Evolutionary conservation across 2,113 vertebrate species (phyloP).

Genomic region (Nesoenas mayeri): DNA sequence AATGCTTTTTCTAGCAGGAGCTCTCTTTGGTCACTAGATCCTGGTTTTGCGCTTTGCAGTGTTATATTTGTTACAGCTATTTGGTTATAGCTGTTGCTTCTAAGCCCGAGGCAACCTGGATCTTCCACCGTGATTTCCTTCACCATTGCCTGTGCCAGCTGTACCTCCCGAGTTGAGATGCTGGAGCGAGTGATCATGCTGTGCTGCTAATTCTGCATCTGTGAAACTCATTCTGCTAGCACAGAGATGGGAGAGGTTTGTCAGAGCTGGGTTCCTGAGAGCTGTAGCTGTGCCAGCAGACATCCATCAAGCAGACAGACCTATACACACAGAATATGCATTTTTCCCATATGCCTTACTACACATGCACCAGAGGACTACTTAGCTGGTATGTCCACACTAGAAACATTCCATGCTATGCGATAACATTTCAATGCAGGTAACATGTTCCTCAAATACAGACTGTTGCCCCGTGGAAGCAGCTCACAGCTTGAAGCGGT

Average conservation of each 20-base stretch:
- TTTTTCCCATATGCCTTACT: conserved; percentile 21
- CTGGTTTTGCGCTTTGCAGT: not conserved
- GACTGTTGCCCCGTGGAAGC: not conserved
- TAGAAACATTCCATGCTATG: not conserved
- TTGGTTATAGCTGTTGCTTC: not conserved
- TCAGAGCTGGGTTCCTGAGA: conserved; percentile 3
- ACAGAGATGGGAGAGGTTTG: not conserved
- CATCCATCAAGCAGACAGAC: conserved; percentile 27
- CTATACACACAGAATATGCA: not conserved
- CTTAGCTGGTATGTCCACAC: not conserved
- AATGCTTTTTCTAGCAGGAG: not conserved
- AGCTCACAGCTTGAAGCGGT: not conserved
- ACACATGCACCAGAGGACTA: not conserved
- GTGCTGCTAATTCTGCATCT: conserved; percentile 53
- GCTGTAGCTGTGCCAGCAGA: conserved; percentile 25
- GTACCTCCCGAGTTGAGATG: conserved; percentile 13
- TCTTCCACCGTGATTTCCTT: not conserved
- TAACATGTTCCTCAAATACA: not conserved
- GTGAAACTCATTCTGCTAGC: conserved; percentile 27
- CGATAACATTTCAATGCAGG: not conserved
- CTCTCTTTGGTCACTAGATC: not conserved
- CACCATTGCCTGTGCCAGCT: not conserved
- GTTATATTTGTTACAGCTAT: not conserved
- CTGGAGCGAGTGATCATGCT: conserved; percentile 16
- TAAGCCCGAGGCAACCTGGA: not conserved